Evolutionary conservation across 2,113 vertebrate species (phyloP).

Genomic region (Heptranchias perlo): DNA sequence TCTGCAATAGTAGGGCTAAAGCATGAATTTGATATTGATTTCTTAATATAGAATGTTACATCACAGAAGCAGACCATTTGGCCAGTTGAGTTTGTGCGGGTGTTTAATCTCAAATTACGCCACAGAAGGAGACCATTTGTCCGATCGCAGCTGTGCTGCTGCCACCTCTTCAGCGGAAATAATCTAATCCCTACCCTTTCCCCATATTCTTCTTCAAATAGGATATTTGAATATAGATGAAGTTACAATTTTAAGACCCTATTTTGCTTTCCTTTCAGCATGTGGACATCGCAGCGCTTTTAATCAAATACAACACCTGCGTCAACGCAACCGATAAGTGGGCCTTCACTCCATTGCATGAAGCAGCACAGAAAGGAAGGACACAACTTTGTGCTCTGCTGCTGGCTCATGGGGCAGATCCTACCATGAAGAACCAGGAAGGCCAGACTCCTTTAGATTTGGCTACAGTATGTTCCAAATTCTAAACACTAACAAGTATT

Average conservation of each 20-base stretch:
- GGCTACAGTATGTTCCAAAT: constrained; percentile 55
- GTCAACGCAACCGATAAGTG: constrained; percentile 74
- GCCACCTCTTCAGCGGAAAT: background rate
- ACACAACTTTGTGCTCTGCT: constrained; percentile 70
- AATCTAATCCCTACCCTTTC: background rate
- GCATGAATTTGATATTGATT: background rate
- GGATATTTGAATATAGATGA: background rate
- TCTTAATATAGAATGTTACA: background rate
- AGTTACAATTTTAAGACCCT: background rate
- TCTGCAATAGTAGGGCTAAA: background rate
- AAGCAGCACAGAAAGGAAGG: constrained; percentile 69
- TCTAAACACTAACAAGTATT: background rate
- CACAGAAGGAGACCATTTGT: background rate
- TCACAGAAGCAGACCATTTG: background rate
- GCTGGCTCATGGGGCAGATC: constrained; percentile 68
- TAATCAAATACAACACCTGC: constrained; percentile 72
- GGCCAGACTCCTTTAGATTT: constrained; percentile 69
- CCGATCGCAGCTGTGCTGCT: background rate
- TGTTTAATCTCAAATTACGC: no score
- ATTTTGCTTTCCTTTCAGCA: constrained; percentile 51
- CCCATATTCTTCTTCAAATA: background rate
- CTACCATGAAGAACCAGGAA: constrained; percentile 75
- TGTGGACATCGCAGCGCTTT: constrained; percentile 67
- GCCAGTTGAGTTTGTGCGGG: background rate
- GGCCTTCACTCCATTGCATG: constrained; percentile 71